phyloP scores from a whole-genome alignment of 1,140 invertebrate species.

The Meteorus sp. region DNA sequence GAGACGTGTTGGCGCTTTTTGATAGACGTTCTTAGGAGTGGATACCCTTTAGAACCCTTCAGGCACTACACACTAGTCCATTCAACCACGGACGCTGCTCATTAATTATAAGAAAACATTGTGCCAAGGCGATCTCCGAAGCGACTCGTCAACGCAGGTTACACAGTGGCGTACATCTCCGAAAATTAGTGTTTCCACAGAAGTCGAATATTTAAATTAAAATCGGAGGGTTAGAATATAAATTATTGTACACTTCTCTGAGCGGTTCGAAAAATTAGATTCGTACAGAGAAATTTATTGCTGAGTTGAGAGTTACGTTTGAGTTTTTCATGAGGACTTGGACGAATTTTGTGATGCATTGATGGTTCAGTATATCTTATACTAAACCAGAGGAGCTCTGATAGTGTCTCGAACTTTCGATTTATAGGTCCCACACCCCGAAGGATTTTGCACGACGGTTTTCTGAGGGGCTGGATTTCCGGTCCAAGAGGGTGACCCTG shows the following conservation, averaged over 20 bases:
- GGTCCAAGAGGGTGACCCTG: constrained; percentile 21
- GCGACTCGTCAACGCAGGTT: constrained; percentile 19
- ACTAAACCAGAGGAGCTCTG: no score
- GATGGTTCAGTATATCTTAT: no score
- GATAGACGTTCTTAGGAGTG: constrained; percentile 41
- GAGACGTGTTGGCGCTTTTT: not conserved
- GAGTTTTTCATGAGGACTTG: no score
- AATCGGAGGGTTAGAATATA: no score
- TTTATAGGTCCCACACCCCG: constrained; percentile 30
- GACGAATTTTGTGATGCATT: no score
- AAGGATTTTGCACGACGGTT: constrained; percentile 23
- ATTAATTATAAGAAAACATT: constrained; percentile 59
- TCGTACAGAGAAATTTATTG: no score
- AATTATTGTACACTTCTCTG: no score
- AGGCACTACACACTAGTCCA: constrained; percentile 50
- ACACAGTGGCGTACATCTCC: constrained; percentile 22
- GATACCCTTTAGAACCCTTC: constrained; percentile 48
- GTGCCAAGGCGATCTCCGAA: constrained; percentile 36
- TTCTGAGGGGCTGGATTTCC: constrained; percentile 4
- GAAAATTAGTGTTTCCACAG: no score
- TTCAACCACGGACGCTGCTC: constrained; percentile 46
- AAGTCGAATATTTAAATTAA: no score
- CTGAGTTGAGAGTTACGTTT: no score
- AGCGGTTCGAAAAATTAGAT: no score
- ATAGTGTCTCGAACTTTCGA: constrained; percentile 31